Conservation (phyloP, 1,140 invertebrate species). For the Arctopsyche grandis region DNA sequence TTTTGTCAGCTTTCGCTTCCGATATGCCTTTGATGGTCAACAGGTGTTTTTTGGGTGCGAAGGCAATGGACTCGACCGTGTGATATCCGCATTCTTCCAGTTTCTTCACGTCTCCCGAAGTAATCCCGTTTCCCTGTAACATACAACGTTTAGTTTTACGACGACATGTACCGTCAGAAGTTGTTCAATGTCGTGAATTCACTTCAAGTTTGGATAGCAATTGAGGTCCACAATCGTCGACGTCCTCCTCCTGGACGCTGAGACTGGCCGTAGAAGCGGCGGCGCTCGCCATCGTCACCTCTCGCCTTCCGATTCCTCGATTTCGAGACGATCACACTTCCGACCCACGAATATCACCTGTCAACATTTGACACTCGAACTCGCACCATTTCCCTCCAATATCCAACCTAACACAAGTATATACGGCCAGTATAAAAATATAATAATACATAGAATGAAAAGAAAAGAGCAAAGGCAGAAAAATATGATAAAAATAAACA, state of each 20-base stretch:
- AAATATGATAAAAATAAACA: no score
- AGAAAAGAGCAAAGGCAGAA: no score
- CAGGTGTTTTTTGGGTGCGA: slow-evolving; percentile 91
- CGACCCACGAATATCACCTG: neutral
- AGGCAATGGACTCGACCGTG: slow-evolving; percentile 96
- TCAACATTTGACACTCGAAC: slow-evolving; percentile 1
- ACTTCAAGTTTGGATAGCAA: slow-evolving; percentile 72
- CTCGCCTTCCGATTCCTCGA: no score
- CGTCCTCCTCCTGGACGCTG: slow-evolving; percentile 66
- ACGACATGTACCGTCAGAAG: neutral
- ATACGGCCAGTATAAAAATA: slow-evolving; percentile 18
- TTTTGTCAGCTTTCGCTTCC: slow-evolving; percentile 97
- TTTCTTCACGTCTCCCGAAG: slow-evolving; percentile 91
- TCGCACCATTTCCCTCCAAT: slow-evolving; percentile 18
- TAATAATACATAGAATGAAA: slow-evolving; percentile 50
- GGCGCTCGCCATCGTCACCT: slow-evolving; percentile 15
- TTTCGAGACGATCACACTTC: neutral
- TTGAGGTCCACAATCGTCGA: slow-evolving; percentile 71
- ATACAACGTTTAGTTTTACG: neutral
- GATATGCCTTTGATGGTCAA: slow-evolving; percentile 95
- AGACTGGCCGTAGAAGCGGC: slow-evolving; percentile 59
- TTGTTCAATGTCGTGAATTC: neutral
- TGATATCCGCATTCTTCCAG: slow-evolving; percentile 92
- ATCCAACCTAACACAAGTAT: neutral
- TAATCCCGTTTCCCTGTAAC: slow-evolving; percentile 87